Conservation (phyloP, 2,113 vertebrate species). For the Elanoides forficatus region DNA sequence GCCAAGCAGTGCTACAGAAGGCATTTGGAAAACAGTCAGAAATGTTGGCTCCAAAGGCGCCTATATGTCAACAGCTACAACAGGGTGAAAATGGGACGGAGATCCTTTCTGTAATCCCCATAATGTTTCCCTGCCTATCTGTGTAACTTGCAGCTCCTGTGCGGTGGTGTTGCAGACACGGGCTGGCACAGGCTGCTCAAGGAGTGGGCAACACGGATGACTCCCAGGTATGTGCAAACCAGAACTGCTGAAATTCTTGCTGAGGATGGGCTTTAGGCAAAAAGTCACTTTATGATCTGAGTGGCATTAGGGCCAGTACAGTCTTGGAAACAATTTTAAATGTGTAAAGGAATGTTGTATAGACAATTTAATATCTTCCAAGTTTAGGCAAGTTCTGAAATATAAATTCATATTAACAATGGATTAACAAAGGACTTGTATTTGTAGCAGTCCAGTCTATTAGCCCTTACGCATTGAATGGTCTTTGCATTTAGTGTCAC, state of each 20-base stretch:
- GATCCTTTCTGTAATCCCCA: neutral
- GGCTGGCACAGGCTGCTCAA: neutral
- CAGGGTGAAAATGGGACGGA: neutral
- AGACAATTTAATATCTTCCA: neutral
- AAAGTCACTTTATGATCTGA: neutral
- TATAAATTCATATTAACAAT: neutral
- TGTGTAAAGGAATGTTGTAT: neutral
- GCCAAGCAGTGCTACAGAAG: neutral
- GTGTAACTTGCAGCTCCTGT: neutral
- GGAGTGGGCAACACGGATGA: fast-evolving
- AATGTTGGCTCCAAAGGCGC: neutral
- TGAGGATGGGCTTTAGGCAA: neutral
- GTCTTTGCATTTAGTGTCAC: neutral
- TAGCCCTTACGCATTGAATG: neutral
- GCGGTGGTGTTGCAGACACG: neutral
- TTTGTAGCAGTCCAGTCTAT: neutral
- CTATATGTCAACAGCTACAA: neutral
- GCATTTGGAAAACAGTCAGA: neutral
- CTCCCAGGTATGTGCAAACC: neutral
- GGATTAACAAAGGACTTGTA: neutral
- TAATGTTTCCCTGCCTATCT: neutral
- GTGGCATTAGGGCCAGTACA: neutral
- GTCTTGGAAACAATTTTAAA: neutral
- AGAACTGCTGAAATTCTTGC: neutral
- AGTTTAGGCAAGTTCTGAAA: neutral